These are phyloP conservation scores for Ceryle rudis DNA, from an alignment of 2,797 vertebrate genomes.

Conservation along the genomic window DNA sequence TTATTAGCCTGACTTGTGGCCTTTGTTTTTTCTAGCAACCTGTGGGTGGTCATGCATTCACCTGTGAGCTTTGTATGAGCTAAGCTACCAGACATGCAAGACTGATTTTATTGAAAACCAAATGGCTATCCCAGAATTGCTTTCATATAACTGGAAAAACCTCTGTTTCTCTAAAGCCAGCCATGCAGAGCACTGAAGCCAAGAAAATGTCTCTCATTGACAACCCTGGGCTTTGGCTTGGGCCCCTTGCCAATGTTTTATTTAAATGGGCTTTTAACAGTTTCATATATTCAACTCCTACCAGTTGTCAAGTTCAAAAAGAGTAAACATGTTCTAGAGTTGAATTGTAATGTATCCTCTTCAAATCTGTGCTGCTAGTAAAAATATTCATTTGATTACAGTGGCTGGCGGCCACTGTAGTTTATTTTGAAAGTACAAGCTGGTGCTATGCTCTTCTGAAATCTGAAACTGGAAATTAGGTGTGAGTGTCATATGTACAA, in stretches of 20 bases:
- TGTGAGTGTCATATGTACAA: neutral
- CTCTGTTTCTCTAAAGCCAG: conserved; percentile 27
- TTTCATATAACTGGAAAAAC: neutral
- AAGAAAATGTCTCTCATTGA: neutral
- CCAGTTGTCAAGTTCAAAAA: neutral
- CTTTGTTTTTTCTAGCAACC: conserved; percentile 9
- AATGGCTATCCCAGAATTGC: neutral
- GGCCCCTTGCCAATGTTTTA: conserved; percentile 5
- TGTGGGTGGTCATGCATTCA: neutral
- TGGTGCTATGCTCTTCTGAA: neutral
- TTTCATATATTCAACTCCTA: neutral
- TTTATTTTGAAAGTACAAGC: conserved; percentile 26
- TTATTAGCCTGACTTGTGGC: conserved; percentile 12
- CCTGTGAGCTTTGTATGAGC: neutral
- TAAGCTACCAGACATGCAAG: neutral
- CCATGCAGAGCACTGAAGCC: neutral
- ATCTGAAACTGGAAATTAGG: neutral
- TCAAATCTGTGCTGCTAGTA: neutral
- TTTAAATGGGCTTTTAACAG: conserved; percentile 36
- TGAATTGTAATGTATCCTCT: neutral
- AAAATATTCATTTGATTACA: conserved; percentile 31
- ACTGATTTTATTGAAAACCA: conserved; percentile 15
- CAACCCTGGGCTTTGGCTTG: conserved; percentile 1
- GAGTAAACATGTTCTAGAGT: neutral
- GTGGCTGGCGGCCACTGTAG: neutral